A percentile compares a stretch with the other conserved stretches of the same genome.
These are phyloP conservation scores for Dolichoris vasculosae DNA, from an alignment of 1,140 invertebrate species.

Conservation along the genomic window DNA sequence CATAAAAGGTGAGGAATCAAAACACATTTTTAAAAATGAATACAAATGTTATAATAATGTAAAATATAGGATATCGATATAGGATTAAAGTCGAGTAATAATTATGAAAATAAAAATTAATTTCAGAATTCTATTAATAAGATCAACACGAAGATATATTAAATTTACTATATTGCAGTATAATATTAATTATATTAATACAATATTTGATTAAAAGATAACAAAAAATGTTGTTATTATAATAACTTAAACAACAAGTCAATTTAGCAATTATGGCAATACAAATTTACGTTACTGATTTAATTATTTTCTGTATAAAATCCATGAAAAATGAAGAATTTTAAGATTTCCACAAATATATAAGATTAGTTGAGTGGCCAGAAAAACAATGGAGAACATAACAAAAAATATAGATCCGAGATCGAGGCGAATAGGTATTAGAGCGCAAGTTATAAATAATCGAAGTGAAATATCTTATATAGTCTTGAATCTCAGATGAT, in stretches of 20 bases:
- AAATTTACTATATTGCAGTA: not conserved
- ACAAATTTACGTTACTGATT: not conserved
- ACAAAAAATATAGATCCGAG: not conserved
- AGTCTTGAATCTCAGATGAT: not conserved
- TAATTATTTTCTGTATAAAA: not conserved
- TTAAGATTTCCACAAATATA: not conserved
- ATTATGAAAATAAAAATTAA: too few species aligned
- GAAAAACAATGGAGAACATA: not conserved
- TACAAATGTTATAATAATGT: too few species aligned
- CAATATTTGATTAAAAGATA: conserved; percentile 4
- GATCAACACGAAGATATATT: not conserved
- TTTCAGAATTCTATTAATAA: not conserved
- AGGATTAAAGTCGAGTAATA: too few species aligned
- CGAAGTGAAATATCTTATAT: not conserved
- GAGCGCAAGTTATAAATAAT: not conserved
- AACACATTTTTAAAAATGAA: too few species aligned
- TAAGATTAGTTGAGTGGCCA: not conserved
- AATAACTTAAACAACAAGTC: not conserved
- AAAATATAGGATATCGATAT: too few species aligned
- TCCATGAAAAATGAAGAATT: not conserved
- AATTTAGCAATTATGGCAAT: not conserved
- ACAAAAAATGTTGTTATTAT: not conserved
- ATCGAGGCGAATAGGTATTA: not conserved
- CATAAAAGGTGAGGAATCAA: too few species aligned
- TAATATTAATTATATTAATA: not conserved